phyloP scores from a whole-genome alignment of 2,797 vertebrate species.

The Cyclura pinguis region DNA sequence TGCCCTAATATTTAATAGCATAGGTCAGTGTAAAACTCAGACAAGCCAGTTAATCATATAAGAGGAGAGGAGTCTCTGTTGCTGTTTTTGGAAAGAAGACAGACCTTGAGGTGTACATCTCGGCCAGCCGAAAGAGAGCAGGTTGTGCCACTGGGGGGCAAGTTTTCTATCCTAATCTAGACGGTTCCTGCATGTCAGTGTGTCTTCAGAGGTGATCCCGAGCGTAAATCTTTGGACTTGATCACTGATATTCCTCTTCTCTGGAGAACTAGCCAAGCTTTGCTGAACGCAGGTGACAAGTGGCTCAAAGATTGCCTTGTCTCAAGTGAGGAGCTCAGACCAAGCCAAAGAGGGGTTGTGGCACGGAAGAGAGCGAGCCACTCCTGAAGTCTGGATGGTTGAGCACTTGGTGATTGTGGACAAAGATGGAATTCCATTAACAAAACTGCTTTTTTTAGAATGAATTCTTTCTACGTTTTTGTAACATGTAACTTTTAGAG shows the following conservation, averaged over 20 bases:
- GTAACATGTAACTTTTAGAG: neutral
- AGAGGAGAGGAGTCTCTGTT: neutral
- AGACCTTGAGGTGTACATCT: neutral
- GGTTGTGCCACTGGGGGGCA: neutral
- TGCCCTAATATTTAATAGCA: neutral
- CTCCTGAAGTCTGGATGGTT: neutral
- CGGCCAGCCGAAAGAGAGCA: too few species aligned
- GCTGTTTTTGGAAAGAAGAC: neutral
- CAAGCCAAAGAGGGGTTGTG: too few species aligned
- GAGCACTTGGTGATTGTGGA: neutral
- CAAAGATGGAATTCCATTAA: neutral
- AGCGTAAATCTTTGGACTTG: neutral
- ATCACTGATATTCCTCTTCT: neutral
- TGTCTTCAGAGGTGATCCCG: neutral
- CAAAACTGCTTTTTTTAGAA: neutral
- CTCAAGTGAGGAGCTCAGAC: neutral
- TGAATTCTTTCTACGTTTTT: neutral
- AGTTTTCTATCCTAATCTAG: neutral
- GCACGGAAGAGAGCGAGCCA: too few species aligned
- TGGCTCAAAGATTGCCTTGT: neutral
- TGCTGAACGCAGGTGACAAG: neutral
- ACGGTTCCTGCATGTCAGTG: neutral
- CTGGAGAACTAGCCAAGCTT: neutral
- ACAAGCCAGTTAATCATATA: neutral
- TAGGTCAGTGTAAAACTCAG: neutral